Conservation (phyloP, 1,140 invertebrate genomes). For the Paramacrobiotus metropolitanus region DNA sequence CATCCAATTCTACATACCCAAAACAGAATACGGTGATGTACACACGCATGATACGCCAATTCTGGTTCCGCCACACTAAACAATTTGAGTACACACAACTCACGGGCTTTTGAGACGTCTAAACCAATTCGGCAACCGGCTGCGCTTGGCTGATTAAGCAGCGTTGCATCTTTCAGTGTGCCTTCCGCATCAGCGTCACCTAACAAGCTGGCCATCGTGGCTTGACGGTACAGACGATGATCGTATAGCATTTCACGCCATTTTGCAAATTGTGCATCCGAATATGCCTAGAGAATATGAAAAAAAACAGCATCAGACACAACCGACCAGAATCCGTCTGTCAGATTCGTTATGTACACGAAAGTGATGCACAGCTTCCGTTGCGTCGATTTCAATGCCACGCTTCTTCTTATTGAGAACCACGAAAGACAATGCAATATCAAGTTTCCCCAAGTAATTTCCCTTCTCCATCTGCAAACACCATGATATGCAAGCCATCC, state of each 20-base stretch:
- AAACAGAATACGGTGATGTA: not conserved
- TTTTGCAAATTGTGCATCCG: constrained; percentile 38
- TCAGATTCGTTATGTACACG: not conserved
- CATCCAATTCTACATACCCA: not conserved
- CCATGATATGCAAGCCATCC: not conserved
- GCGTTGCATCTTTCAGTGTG: not conserved
- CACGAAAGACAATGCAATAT: not conserved
- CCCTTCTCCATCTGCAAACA: not conserved
- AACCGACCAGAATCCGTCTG: not conserved
- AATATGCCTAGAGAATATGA: constrained; percentile 33
- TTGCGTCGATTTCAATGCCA: constrained; percentile 1
- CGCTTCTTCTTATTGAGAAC: not conserved
- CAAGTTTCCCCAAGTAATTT: not conserved
- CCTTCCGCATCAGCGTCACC: not conserved
- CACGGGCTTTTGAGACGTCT: constrained; percentile 2
- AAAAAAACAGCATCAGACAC: not conserved
- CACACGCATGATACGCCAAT: no score
- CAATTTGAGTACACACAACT: not conserved
- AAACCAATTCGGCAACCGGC: not conserved
- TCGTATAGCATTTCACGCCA: constrained; percentile 50
- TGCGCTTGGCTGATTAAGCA: not conserved
- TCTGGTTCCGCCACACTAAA: no score
- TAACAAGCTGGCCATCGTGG: constrained; percentile 27
- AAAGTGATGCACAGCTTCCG: not conserved
- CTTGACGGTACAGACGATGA: constrained; percentile 51